A percentile compares a stretch with the other conserved stretches of the same genome.
Evolutionary conservation across 2,113 vertebrate genomes (phyloP).

Genomic region (Arizona elegans): DNA sequence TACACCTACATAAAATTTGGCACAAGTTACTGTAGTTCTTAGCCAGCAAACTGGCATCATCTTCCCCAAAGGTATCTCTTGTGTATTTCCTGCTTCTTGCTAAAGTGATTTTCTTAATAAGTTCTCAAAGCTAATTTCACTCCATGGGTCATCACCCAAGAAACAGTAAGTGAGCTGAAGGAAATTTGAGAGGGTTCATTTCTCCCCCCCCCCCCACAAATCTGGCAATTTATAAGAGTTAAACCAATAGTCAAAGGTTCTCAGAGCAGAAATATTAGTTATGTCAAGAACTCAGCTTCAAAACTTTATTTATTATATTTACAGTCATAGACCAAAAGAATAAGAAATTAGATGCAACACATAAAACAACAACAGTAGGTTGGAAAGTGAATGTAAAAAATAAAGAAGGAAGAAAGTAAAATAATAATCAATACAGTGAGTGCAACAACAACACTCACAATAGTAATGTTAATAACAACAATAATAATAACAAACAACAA

Average conservation of each 20-base stretch:
- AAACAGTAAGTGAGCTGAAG: not conserved
- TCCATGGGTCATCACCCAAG: not conserved
- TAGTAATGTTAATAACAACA: not conserved
- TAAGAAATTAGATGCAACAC: not conserved
- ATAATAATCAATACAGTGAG: too few relatives aligned
- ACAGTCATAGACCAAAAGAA: not conserved
- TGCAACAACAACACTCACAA: too few relatives aligned
- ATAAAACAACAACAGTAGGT: not conserved
- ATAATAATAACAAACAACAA: not conserved
- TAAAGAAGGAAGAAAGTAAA: not conserved
- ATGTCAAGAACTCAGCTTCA: not conserved
- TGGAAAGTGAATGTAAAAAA: not conserved
- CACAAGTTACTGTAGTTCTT: not conserved
- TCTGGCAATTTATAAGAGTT: not conserved
- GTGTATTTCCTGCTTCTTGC: not conserved
- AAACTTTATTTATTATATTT: not conserved
- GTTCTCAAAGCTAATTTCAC: not conserved
- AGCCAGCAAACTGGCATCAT: not conserved
- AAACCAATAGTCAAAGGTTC: not conserved
- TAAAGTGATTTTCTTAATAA: not conserved
- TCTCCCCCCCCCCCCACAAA: not conserved
- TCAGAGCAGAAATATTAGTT: not conserved
- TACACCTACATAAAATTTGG: not conserved
- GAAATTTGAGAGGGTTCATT: not conserved
- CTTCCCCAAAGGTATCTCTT: not conserved